Conservation (phyloP, 2,888 invertebrate species). For the Pollenia labialis region DNA sequence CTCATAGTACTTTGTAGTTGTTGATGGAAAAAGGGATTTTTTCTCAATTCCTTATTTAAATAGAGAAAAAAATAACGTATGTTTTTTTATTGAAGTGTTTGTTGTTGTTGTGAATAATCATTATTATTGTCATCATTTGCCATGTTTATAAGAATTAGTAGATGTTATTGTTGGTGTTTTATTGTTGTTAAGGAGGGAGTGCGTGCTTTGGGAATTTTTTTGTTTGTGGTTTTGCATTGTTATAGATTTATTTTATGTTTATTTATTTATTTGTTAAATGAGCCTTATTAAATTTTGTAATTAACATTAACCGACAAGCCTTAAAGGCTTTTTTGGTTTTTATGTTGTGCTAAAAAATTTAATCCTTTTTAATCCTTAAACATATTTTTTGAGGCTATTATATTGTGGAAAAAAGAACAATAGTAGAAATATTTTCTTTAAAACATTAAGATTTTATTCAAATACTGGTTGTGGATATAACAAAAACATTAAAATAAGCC, state of each 20-base stretch:
- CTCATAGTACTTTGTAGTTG: conserved; percentile 7
- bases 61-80: conserved; percentile 54
- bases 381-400: conserved; percentile 25
- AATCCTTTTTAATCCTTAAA: conserved; percentile 66
- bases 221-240: conserved; percentile 58
- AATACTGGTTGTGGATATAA: conserved; percentile 11
- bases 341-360: conserved; percentile 33
- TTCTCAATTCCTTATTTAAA: conserved; percentile 17
- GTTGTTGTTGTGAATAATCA: conserved; percentile 54
- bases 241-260: conserved; percentile 39
- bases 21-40: conserved; percentile 25
- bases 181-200: conserved; percentile 4
- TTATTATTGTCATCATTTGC: conserved; percentile 34
- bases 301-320: conserved; percentile 26
- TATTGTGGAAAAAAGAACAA: conserved; percentile 30
- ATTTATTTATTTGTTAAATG: conserved; percentile 69
- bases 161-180: conserved; percentile 33
- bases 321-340: conserved; percentile 23
- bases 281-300: conserved; percentile 62
- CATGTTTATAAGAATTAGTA: conserved; percentile 46
- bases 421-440: neutral
- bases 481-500: neutral
- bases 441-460: conserved; percentile 39
- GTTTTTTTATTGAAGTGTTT: conserved; percentile 68
- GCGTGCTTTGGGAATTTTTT: conserved; percentile 25